These are phyloP conservation scores for Vidua macroura DNA, from an alignment of 2,113 vertebrate genomes.

Conservation along the genomic window DNA sequence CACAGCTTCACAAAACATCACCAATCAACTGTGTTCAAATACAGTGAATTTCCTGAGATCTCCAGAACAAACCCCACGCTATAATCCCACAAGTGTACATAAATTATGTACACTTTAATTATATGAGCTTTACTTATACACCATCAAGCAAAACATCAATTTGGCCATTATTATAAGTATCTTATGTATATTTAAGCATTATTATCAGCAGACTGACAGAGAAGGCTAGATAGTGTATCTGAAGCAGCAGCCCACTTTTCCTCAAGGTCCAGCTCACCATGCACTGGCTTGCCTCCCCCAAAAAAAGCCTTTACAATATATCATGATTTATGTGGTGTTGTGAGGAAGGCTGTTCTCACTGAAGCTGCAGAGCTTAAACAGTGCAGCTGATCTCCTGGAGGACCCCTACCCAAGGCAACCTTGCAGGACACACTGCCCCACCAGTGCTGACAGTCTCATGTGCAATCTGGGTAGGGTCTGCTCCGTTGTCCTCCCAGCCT, in stretches of 20 bases:
- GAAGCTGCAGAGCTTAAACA: neutral
- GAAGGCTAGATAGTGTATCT: neutral
- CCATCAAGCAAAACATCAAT: neutral
- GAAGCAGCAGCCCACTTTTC: neutral
- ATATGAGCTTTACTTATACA: neutral
- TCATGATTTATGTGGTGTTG: neutral
- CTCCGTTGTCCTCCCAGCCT: fast-evolving
- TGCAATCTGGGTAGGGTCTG: neutral
- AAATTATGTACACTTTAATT: neutral
- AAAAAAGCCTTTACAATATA: neutral
- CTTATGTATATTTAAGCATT: neutral
- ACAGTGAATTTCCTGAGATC: neutral
- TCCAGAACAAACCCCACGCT: neutral
- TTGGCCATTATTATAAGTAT: neutral
- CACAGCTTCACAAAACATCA: neutral
- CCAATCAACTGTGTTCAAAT: neutral
- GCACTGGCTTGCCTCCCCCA: fast-evolving
- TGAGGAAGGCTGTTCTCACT: neutral
- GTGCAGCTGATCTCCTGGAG: neutral
- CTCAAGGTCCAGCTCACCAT: neutral
- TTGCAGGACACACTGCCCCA: neutral
- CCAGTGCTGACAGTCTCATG: fast-evolving
- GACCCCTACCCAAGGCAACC: neutral
- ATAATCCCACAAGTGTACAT: neutral
- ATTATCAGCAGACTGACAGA: neutral